Percentiles rank a stretch among this genome's conserved stretches.
These are phyloP conservation scores for Poeciliopsis infans DNA, from an alignment of 2,797 vertebrate genomes.

Conservation along the genomic window DNA sequence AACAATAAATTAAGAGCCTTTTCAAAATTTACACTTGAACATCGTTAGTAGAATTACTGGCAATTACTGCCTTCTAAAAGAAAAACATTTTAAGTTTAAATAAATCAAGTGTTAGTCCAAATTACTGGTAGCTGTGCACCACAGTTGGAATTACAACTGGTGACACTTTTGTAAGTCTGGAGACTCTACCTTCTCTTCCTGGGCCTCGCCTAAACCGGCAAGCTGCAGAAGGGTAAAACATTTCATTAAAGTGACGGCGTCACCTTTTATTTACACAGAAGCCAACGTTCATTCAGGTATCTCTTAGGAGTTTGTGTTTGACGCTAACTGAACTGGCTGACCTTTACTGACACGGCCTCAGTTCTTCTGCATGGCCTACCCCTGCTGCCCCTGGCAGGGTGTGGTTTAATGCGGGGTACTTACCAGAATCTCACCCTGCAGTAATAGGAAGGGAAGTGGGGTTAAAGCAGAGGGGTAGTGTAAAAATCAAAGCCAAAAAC, in stretches of 20 bases:
- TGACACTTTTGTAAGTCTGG: conserved; percentile 43
- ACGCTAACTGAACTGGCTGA: conserved; percentile 45
- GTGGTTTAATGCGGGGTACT: conserved; percentile 85
- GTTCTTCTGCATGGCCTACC: conserved; percentile 76
- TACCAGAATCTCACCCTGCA: conserved; percentile 98
- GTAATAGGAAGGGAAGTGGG: conserved; percentile 59
- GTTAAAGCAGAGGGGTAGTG: conserved; percentile 60
- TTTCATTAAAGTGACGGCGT: conserved; percentile 41
- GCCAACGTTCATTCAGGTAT: conserved; percentile 15
- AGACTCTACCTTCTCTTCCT: conserved; percentile 81
- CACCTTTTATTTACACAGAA: conserved; percentile 22
- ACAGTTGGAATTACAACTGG: conserved; percentile 74
- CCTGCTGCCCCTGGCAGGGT: conserved; percentile 75
- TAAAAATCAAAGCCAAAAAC: conserved; percentile 63
- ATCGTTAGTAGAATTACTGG: conserved; percentile 73
- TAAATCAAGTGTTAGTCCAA: conserved; percentile 56
- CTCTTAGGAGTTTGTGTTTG: conserved; percentile 21
- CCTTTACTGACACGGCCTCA: conserved; percentile 63
- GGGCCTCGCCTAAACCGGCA: conserved; percentile 64
- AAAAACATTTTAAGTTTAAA: conserved; percentile 51
- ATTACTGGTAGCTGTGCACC: conserved; percentile 73
- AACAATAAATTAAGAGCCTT: background rate
- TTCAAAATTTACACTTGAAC: conserved; percentile 22
- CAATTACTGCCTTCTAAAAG: conserved; percentile 72
- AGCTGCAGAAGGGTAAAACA: conserved; percentile 76